Evolutionary conservation across 2,797 vertebrate species (phyloP).

Genomic region (Hippocampus kuda): DNA sequence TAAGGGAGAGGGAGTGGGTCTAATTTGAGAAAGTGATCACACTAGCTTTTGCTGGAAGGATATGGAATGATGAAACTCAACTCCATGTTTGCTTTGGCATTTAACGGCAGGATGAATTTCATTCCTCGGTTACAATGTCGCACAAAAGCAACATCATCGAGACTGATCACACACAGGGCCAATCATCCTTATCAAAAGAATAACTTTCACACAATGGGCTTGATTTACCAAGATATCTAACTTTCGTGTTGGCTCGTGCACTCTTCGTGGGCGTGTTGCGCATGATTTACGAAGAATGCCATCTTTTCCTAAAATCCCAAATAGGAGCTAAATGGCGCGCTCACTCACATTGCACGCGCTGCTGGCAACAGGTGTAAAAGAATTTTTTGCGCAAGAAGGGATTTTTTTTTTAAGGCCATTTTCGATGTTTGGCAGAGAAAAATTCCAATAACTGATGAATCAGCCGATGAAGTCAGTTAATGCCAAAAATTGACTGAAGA

Average conservation of each 20-base stretch:
- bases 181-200: not conserved
- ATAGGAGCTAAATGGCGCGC: too few relatives aligned
- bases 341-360: not conserved
- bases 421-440: too few relatives aligned
- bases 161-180: not conserved
- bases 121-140: not conserved
- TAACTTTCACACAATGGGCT: not conserved
- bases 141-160: not conserved
- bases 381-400: too few relatives aligned
- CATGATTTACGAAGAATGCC: too few relatives aligned
- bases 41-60: not conserved
- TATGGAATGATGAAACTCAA: not conserved
- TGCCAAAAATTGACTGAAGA: too few relatives aligned
- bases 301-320: too few relatives aligned
- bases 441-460: too few relatives aligned
- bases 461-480: too few relatives aligned
- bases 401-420: too few relatives aligned
- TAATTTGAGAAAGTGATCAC: slow-evolving; percentile 12
- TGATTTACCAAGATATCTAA: not conserved
- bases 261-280: too few relatives aligned
- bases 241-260: too few relatives aligned
- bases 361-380: too few relatives aligned
- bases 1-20: not conserved
- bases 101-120: not conserved
- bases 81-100: not conserved